Conservation (phyloP, 2,888 invertebrate genomes). For the Protonemura montana region DNA sequence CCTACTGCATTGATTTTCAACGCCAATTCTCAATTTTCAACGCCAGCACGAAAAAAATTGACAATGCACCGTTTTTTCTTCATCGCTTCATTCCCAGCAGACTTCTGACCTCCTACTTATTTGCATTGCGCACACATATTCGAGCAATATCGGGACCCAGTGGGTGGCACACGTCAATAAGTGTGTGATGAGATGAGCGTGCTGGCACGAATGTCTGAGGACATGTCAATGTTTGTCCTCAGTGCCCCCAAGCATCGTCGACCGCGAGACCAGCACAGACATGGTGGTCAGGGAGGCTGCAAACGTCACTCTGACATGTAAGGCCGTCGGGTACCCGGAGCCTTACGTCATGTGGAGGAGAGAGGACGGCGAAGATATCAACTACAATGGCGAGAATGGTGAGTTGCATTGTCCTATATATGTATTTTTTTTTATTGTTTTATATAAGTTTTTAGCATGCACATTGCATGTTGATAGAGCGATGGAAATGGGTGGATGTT, state of each 20-base stretch:
- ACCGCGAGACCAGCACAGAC: slow-evolving; percentile 89
- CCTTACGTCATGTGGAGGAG: slow-evolving; percentile 93
- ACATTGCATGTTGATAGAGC: background rate
- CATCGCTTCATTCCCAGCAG: background rate
- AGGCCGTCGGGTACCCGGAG: slow-evolving; percentile 87
- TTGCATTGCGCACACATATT: background rate
- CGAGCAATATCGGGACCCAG: background rate
- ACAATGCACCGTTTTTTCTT: background rate
- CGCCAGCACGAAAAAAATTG: background rate
- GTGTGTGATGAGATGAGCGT: background rate
- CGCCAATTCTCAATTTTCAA: background rate
- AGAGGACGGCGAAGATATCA: slow-evolving; percentile 88
- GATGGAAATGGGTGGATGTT: background rate
- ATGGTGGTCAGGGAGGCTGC: slow-evolving; percentile 90
- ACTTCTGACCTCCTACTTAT: background rate
- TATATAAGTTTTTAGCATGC: no score
- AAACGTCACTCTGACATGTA: slow-evolving; percentile 86
- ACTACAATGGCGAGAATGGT: slow-evolving; percentile 90
- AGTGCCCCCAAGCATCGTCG: slow-evolving; percentile 92
- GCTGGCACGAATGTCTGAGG: no score
- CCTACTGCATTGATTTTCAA: background rate
- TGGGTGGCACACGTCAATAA: background rate
- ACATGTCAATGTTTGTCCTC: slow-evolving; percentile 51
- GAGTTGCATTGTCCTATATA: slow-evolving; percentile 54
- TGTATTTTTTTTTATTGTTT: background rate